Base-by-base conservation (phyloP, 2,888 invertebrate genomes). In the Pseudanteris insignis region DNA sequence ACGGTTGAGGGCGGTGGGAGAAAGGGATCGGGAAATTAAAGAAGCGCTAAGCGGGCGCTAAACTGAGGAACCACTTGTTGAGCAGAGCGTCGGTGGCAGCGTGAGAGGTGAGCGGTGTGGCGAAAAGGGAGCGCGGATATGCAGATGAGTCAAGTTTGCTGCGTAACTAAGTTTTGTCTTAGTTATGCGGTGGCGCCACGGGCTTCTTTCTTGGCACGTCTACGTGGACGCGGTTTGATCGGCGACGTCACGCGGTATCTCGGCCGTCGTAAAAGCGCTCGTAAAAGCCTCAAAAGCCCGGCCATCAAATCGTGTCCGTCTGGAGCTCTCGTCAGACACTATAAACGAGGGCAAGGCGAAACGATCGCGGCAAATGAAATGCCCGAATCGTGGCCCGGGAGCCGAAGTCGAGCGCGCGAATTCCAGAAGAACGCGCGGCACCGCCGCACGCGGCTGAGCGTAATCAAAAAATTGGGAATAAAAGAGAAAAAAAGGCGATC, bases 51-150 rank as follows among this genome's bases (percentile, higher is more conserved):
- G 75, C 72, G 70, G 72, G 71, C 72, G 78, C 75, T 77, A 77
- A 78, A 77, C 76, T 75, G 77, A 77, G 76, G 77, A 79, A 78
- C 78, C 79, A 79, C 79, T 78, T 79, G 78, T 78, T 79, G 79
- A 79, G 69, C 76, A 67, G 70, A 65, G 57, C 57, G 64, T 54
- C 64, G 64, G 47, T 65, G 65, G 63, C 48, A 48, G 59, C 18
- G 53, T 61, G 57, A 57, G 67, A 64, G 44, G 62, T 29, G 60
- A 18, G 55, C 4, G 48, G 59, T 58, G 43, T n/a, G n/a, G 30
- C 48, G 60, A 63, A 64, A 63, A 62, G 53, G 60, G 67, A 67
- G 66, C 67, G 71, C 70, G 71, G 72, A 73, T 77, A 77, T 78
- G 77, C 75, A 77, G 77, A 78, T 77, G 74, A 77, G 75, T 74